These are phyloP conservation scores for Manis pentadactyla DNA, from an alignment of 2,797 vertebrate species.

Conservation along the genomic window DNA sequence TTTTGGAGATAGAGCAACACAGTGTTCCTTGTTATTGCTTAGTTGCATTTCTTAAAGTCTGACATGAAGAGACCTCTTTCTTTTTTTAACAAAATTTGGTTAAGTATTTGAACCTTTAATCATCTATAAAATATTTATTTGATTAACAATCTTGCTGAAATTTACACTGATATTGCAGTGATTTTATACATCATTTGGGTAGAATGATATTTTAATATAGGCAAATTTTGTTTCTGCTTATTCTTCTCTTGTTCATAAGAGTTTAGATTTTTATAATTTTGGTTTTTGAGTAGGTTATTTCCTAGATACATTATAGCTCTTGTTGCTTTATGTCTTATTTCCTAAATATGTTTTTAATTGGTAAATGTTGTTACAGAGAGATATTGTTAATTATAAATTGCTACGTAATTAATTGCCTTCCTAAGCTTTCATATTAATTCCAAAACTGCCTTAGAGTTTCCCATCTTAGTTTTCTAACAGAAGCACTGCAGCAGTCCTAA, in stretches of 20 bases:
- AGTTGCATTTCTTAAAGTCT: not conserved
- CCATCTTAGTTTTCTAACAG: not conserved
- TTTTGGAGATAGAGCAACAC: not conserved
- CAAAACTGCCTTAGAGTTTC: not conserved
- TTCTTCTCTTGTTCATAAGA: not conserved
- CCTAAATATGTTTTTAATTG: not conserved
- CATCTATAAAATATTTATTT: not conserved
- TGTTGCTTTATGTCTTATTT: not conserved
- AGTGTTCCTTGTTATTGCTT: not conserved
- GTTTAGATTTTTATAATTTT: not conserved
- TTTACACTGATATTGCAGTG: not conserved
- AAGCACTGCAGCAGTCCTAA: not conserved
- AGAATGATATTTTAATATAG: not conserved
- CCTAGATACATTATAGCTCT: not conserved
- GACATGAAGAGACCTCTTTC: not conserved
- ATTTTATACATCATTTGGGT: not conserved
- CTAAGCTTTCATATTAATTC: not conserved
- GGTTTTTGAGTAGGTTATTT: not conserved
- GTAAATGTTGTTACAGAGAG: not conserved
- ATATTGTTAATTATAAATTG: not conserved
- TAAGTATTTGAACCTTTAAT: not conserved
- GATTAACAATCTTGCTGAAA: not conserved
- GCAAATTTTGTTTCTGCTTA: not conserved
- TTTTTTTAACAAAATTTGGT: not conserved
- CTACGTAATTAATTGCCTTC: not conserved